Evolutionary conservation across 2,888 invertebrate species (phyloP), one percentile per base, ranked within the genome.

Genomic region (Seira ritae): DNA sequence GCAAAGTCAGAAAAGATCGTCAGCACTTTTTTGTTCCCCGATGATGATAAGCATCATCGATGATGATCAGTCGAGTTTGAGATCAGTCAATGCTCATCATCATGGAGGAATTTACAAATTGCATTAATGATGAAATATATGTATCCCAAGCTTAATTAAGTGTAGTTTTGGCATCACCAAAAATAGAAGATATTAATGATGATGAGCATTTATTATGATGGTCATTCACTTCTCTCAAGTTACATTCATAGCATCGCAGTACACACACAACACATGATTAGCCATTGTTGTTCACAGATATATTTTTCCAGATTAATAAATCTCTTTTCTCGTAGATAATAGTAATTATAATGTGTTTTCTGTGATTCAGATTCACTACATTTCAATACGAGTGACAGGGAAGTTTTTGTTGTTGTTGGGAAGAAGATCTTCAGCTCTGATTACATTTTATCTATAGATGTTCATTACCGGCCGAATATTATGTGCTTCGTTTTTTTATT

Each of bases 311-410:
- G 62, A 62, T 20, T 62, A 19, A 62, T 50, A 62, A 20, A 62
- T 62, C 62, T 62, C 62, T 3, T 2, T n/a, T 8, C 20, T 20
- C 4, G n/a, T 8, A n/a, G 22, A 62, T 15, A 20, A 22, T n/a
- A 68, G 78, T 83, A 83, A 83, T 83, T 78, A 78, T 73, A 83
- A 55, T 20, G 31, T 12, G 6, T 12, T 42, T 12, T 76, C 75
- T 71, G 69, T 83, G 78, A 83, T 83, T 83, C 66, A 31, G 46
- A 78, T 78, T 77, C 67, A 24, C 73, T 83, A 83, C 83, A 78
- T 83, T 78, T 83, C 72, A 83, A 83, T 83, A 83, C 78, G 42
- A 82, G 76, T 82, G 82, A 82, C 82, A 82, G 76, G 72, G 10
- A 60, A 60, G 17, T n/a, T n/a, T 60, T 17, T 60, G 17, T 12